Evolutionary conservation across 2,113 vertebrate genomes (phyloP).

Genomic region (Orientallactaga bullata): DNA sequence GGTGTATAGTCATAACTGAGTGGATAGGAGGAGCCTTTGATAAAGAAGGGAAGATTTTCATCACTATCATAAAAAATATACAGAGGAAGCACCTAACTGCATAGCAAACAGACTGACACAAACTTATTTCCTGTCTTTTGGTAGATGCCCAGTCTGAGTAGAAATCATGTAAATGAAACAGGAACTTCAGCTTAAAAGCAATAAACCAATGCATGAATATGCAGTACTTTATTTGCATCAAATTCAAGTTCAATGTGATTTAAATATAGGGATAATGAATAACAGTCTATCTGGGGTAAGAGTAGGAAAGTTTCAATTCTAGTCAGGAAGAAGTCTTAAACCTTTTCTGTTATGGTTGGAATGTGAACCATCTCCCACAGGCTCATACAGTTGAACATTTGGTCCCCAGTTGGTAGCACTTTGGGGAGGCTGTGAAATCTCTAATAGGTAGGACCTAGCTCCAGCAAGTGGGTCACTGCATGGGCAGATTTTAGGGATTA

Average conservation of each 20-base stretch:
- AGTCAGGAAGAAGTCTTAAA: neutral
- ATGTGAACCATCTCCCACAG: neutral
- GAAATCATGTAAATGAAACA: conserved; percentile 60
- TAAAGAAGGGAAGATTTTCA: conserved; percentile 6
- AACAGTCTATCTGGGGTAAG: neutral
- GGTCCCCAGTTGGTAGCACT: neutral
- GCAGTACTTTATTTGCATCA: conserved; percentile 56
- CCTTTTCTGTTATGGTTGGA: neutral
- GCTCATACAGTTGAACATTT: neutral
- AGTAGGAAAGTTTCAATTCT: neutral
- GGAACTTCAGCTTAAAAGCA: conserved; percentile 54
- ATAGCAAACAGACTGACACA: conserved; percentile 25
- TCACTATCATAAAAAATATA: neutral
- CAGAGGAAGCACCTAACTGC: neutral
- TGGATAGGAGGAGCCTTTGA: neutral
- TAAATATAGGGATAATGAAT: conserved; percentile 44
- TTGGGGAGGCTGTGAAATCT: neutral
- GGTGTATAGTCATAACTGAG: neutral
- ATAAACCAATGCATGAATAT: conserved; percentile 67
- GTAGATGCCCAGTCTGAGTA: conserved; percentile 24
- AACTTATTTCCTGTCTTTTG: conserved; percentile 48
- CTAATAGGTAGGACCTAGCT: neutral
- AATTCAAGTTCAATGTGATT: conserved; percentile 49
- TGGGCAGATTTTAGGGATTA: too few relatives aligned
- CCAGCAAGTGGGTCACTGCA: neutral